Evolutionary conservation across 2,113 vertebrate species (phyloP).

Genomic region (Dromaius novaehollandiae): DNA sequence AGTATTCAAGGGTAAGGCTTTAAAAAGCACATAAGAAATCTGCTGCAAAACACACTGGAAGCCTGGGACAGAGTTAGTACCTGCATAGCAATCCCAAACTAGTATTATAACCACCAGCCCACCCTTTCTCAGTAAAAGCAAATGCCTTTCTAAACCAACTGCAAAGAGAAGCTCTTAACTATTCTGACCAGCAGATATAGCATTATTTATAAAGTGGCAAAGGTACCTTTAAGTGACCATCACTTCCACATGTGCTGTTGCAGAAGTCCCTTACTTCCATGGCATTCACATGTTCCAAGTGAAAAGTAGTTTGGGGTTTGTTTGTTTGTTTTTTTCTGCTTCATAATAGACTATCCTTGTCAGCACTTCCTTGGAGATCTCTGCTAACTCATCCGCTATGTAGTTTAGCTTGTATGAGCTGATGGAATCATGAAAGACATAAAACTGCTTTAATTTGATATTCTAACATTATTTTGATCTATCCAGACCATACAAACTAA

Average conservation of each 20-base stretch:
- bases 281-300: neutral
- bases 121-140: neutral
- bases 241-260: neutral
- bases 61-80: neutral
- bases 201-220: neutral
- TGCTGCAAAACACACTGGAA: neutral
- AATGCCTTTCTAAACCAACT: neutral
- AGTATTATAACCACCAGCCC: neutral
- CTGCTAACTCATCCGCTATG: neutral
- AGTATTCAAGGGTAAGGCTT: neutral
- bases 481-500: neutral
- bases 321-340: neutral
- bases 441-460: neutral
- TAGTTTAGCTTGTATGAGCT: neutral
- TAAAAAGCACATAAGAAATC: neutral
- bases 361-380: neutral
- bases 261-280: neutral
- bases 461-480: neutral
- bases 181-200: neutral
- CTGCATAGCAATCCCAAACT: neutral
- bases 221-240: neutral
- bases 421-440: neutral
- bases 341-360: neutral
- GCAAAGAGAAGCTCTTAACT: neutral
- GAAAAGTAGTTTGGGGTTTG: neutral